Percentiles rank a stretch among this genome's conserved stretches.
phyloP scores from a whole-genome alignment of 2,888 invertebrate species.

The Diarsia brunnea region DNA sequence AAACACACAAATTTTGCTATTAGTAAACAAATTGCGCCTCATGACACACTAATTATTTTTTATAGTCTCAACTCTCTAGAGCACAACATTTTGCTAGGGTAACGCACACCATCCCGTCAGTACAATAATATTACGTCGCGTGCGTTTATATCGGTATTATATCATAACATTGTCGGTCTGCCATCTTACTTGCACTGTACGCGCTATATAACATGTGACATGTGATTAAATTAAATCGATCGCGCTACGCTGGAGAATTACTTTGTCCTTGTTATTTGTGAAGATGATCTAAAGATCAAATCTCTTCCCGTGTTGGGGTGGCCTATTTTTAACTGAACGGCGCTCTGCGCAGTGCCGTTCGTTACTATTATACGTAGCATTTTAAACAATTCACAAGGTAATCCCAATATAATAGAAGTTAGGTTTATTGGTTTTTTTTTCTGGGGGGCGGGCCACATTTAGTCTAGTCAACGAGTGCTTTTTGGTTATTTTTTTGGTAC shows the following conservation, averaged over 20 bases:
- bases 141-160: not conserved
- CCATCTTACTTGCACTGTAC: not conserved
- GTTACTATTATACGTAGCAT: not conserved
- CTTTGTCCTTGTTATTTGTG: constrained; percentile 57
- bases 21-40: no score
- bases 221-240: constrained; percentile 20
- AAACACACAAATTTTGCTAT: no score
- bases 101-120: no score
- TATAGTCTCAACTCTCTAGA: no score
- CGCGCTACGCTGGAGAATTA: constrained; percentile 9
- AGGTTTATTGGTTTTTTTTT: not conserved
- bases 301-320: constrained; percentile 60
- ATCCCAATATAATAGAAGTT: not conserved
- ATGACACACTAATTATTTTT: no score
- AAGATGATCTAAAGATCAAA: constrained; percentile 54
- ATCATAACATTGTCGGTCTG: no score
- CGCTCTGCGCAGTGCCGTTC: not conserved
- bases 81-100: no score
- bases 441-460: no score
- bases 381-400: constrained; percentile 7
- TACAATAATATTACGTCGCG: not conserved
- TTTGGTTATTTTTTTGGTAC: no score
- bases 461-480: no score
- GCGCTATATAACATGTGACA: not conserved
- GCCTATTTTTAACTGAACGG: constrained; percentile 37